phyloP scores from a whole-genome alignment of 1,140 invertebrate genomes.

The Solen grandis region DNA sequence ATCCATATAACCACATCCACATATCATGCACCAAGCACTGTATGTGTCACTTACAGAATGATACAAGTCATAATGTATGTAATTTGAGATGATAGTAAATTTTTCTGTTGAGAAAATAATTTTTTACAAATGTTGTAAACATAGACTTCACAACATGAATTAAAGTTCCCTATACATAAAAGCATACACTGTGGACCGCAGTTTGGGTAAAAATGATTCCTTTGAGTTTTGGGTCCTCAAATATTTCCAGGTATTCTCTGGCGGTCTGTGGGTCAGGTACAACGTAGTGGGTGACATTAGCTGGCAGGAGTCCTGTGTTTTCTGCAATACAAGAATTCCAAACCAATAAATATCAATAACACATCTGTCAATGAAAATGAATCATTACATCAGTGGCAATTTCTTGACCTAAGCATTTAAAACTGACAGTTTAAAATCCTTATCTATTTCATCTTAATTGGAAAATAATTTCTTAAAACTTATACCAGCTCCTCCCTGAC shows the following conservation, averaged over 20 bases:
- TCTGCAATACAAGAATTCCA: constrained; percentile 20
- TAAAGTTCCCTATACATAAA: constrained; percentile 5
- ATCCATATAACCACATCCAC: no score
- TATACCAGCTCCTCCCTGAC: background rate
- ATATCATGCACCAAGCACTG: no score
- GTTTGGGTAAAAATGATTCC: constrained; percentile 79
- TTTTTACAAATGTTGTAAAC: no score
- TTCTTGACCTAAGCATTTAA: background rate
- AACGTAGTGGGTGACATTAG: constrained; percentile 74
- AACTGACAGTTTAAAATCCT: background rate
- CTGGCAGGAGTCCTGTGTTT: constrained; percentile 53
- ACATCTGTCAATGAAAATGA: background rate
- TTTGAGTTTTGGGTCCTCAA: constrained; percentile 72
- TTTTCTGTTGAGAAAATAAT: no score
- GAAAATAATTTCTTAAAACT: background rate
- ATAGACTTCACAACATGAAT: no score
- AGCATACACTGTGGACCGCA: constrained; percentile 71
- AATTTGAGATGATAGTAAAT: no score
- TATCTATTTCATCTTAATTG: background rate
- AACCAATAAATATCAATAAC: background rate
- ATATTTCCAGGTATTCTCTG: constrained; percentile 76
- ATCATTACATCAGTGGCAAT: background rate
- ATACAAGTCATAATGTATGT: no score
- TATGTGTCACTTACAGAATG: no score
- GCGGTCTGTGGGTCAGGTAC: constrained; percentile 74